Evolutionary conservation across 2,797 vertebrate genomes (phyloP).

Genomic region (Melanotaenia maccullochi): DNA sequence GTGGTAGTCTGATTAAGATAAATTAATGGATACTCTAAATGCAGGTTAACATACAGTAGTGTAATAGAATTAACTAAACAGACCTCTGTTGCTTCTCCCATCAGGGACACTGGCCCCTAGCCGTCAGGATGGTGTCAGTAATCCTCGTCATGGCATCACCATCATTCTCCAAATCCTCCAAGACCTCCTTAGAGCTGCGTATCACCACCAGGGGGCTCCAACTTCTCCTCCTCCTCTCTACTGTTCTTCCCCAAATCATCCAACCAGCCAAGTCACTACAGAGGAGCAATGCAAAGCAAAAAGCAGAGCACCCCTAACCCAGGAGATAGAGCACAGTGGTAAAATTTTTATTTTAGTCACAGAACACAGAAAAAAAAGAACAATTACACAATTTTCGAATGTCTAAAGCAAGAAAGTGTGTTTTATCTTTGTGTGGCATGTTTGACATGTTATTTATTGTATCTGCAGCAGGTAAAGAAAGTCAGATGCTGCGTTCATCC

Average conservation of each 20-base stretch:
- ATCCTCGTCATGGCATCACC: constrained; percentile 87
- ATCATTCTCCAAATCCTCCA: constrained; percentile 96
- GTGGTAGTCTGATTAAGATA: neutral
- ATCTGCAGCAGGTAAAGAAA: constrained; percentile 74
- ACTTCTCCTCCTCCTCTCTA: constrained; percentile 83
- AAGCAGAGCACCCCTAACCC: constrained; percentile 1
- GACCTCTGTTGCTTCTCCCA: neutral
- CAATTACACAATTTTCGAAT: neutral
- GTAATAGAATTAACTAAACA: no score
- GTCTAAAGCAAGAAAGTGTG: neutral
- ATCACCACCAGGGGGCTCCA: constrained; percentile 89
- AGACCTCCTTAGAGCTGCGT: constrained; percentile 91
- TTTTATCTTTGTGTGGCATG: neutral
- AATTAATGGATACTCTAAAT: neutral
- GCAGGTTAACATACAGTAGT: neutral
- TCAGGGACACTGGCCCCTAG: constrained; percentile 91
- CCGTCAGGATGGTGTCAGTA: constrained; percentile 86
- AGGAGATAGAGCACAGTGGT: constrained; percentile 19
- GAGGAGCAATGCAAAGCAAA: constrained; percentile 23
- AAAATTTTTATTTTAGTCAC: constrained; percentile 6
- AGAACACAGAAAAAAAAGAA: neutral
- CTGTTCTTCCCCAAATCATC: constrained; percentile 54
- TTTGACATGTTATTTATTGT: constrained; percentile 8
- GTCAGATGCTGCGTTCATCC: constrained; percentile 62
- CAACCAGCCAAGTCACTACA: constrained; percentile 40